These are phyloP conservation scores for Allobates femoralis DNA, from an alignment of 2,797 vertebrate genomes.

Conservation along the genomic window DNA sequence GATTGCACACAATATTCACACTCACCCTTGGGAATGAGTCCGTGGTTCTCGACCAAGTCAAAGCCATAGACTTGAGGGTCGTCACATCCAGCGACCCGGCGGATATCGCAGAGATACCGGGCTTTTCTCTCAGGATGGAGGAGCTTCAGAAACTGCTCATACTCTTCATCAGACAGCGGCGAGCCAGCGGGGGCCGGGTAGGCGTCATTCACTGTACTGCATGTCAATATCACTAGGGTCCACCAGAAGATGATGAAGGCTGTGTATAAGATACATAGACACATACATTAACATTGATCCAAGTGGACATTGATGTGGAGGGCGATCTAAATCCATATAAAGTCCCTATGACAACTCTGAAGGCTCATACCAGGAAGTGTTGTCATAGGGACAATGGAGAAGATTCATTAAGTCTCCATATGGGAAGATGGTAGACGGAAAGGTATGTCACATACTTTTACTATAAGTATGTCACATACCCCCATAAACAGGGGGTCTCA, in stretches of 20 bases:
- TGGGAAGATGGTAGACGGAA: too few species aligned
- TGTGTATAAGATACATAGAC: too few species aligned
- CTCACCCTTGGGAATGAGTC: not conserved
- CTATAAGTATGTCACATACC: too few species aligned
- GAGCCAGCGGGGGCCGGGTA: not conserved
- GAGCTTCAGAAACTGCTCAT: not conserved
- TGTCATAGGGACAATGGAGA: too few species aligned
- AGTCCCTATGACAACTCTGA: not conserved
- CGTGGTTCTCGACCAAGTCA: slow-evolving; percentile 22
- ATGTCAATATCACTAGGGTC: not conserved
- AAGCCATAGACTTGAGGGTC: not conserved
- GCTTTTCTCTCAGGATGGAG: slow-evolving; percentile 13
- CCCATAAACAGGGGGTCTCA: too few species aligned
- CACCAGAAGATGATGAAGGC: slow-evolving; percentile 5
- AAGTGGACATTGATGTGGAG: not conserved
- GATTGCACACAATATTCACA: not conserved
- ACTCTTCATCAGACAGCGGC: slow-evolving; percentile 17
- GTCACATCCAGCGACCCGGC: not conserved
- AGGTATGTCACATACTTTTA: too few species aligned
- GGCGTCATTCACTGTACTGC: too few species aligned
- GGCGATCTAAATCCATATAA: not conserved
- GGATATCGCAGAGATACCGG: not conserved
- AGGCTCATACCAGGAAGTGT: too few species aligned
- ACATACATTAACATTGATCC: not conserved
- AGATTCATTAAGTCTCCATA: too few species aligned